Percentiles rank a stretch among this genome's conserved stretches.
Conservation (phyloP, 2,113 vertebrate species). For the Rhipidura dahli region DNA sequence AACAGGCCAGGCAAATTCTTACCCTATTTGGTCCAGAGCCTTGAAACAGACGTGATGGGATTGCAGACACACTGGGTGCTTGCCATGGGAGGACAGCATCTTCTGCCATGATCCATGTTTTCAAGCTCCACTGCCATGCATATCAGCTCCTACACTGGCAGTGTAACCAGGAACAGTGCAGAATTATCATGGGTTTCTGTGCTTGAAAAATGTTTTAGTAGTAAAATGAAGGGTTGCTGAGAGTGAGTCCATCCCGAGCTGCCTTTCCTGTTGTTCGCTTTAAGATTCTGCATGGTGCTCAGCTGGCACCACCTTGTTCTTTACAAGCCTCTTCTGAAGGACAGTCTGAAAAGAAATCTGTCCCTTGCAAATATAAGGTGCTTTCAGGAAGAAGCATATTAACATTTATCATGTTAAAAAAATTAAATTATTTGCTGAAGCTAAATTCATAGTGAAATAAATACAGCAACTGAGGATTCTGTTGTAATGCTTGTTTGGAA, state of each 20-base stretch:
- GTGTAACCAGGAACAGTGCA: neutral
- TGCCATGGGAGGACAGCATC: neutral
- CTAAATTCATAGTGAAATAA: neutral
- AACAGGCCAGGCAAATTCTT: neutral
- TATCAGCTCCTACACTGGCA: neutral
- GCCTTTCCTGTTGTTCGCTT: neutral
- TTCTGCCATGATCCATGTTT: neutral
- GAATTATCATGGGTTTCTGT: neutral
- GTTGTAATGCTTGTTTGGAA: neutral
- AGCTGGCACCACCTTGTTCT: neutral
- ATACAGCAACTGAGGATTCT: neutral
- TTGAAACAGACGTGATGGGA: neutral
- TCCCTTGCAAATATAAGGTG: neutral
- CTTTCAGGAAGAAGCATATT: neutral
- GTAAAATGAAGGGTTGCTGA: neutral
- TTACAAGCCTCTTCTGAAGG: neutral
- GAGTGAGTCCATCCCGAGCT: accelerated
- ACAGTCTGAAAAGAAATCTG: neutral
- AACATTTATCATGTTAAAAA: no score
- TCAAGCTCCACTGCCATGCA: neutral
- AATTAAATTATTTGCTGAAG: neutral
- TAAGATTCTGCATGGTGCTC: neutral
- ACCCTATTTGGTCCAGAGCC: neutral
- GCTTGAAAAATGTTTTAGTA: neutral
- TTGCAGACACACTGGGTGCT: neutral